A percentile compares a stretch with the other conserved stretches of the same genome.
These are phyloP conservation scores for Crepidodera aurea DNA, from an alignment of 2,888 invertebrate genomes.

Conservation along the genomic window DNA sequence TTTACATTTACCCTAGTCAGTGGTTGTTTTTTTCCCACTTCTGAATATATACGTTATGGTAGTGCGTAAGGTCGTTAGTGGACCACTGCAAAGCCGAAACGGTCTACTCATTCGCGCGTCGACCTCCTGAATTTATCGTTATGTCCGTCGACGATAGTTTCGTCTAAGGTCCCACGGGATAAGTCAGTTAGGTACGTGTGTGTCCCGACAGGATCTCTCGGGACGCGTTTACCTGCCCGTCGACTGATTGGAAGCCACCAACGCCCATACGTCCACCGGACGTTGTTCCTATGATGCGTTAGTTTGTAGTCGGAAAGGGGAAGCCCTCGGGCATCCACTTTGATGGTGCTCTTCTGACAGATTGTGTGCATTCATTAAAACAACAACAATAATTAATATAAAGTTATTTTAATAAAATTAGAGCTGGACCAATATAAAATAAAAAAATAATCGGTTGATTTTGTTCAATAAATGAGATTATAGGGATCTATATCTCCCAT, in stretches of 20 bases:
- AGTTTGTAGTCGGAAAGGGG: background rate
- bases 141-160: constrained; percentile 55
- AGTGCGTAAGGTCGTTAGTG: constrained; percentile 56
- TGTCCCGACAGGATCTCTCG: constrained; percentile 55
- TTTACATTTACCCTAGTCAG: no score
- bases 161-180: constrained; percentile 54
- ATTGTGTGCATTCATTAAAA: no score
- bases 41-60: constrained; percentile 53
- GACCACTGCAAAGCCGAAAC: constrained; percentile 21
- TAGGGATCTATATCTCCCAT: constrained; percentile 12
- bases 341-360: no score
- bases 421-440: no score
- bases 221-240: constrained; percentile 62
- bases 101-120: constrained; percentile 15
- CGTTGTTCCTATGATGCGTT: constrained; percentile 40
- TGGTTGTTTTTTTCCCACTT: no score
- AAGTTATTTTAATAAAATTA: no score
- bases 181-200: constrained; percentile 61
- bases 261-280: constrained; percentile 37
- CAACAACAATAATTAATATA: no score
- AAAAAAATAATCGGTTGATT: background rate
- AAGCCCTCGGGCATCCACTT: constrained; percentile 1
- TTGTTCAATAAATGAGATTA: constrained; percentile 14
- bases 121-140: constrained; percentile 56
- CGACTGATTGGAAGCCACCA: constrained; percentile 60